phyloP scores from a whole-genome alignment of 2,113 vertebrate species.

The Lepus americanus region DNA sequence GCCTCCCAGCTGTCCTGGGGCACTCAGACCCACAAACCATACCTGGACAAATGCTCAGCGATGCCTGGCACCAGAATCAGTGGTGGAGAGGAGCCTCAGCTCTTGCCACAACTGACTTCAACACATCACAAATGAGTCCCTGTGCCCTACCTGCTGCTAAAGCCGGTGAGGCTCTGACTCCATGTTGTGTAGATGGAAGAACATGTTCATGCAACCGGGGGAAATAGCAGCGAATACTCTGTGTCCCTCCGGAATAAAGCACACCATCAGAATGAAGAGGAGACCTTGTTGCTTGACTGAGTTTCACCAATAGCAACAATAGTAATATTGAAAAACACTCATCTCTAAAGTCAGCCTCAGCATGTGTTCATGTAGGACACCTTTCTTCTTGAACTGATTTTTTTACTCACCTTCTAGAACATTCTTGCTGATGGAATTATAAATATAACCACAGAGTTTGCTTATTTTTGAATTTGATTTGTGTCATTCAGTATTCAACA shows the following conservation, averaged over 20 bases:
- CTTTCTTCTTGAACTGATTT: background rate
- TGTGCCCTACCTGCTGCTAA: background rate
- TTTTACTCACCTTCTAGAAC: background rate
- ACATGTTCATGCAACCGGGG: background rate
- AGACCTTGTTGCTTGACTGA: background rate
- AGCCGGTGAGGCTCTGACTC: background rate
- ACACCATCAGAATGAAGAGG: background rate
- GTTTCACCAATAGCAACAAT: background rate
- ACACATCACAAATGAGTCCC: background rate
- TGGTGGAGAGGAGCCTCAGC: background rate
- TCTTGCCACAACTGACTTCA: background rate
- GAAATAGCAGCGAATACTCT: background rate
- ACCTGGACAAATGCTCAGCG: too few relatives aligned
- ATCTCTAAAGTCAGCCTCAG: background rate
- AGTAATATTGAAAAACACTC: background rate
- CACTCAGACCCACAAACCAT: accelerated
- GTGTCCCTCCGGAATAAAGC: background rate
- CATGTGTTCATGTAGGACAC: background rate
- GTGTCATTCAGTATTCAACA: background rate
- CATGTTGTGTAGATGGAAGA: background rate
- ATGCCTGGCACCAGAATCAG: background rate
- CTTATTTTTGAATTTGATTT: background rate
- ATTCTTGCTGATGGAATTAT: background rate
- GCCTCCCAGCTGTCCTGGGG: accelerated
- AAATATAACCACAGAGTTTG: background rate